Evolutionary conservation across 2,113 vertebrate genomes (phyloP).

Genomic region (Erinaceus europaeus): DNA sequence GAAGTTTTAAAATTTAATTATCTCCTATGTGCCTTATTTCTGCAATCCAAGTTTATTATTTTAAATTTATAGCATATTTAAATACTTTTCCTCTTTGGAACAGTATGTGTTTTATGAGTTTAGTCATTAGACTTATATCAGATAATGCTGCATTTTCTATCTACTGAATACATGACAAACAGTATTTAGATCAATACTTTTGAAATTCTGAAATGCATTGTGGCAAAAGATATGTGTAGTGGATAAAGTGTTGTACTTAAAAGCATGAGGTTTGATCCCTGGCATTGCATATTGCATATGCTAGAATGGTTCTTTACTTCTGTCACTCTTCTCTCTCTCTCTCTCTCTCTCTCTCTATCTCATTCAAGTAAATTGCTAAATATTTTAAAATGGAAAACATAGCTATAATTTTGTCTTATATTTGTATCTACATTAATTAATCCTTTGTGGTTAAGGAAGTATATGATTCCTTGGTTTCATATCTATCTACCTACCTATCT

Average conservation of each 20-base stretch:
- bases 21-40: neutral
- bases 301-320: too few species aligned
- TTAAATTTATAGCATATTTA: slow-evolving; percentile 36
- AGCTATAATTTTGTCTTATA: neutral
- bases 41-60: neutral
- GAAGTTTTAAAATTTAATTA: slow-evolving; percentile 45
- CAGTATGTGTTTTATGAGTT: neutral
- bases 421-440: neutral
- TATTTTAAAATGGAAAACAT: too few species aligned
- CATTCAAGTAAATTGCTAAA: too few species aligned
- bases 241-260: neutral
- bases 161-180: neutral
- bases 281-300: too few species aligned
- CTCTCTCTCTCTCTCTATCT: too few species aligned
- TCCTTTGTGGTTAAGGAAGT: neutral
- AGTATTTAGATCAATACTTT: neutral
- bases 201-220: neutral
- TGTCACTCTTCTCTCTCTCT: too few species aligned
- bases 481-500: too few species aligned
- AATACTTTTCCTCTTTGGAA: slow-evolving; percentile 7
- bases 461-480: neutral
- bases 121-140: slow-evolving; percentile 7
- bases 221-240: neutral
- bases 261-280: too few species aligned
- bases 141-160: neutral